Base-by-base conservation (phyloP, 2,888 invertebrate genomes). In the Belgica antarctica region DNA sequence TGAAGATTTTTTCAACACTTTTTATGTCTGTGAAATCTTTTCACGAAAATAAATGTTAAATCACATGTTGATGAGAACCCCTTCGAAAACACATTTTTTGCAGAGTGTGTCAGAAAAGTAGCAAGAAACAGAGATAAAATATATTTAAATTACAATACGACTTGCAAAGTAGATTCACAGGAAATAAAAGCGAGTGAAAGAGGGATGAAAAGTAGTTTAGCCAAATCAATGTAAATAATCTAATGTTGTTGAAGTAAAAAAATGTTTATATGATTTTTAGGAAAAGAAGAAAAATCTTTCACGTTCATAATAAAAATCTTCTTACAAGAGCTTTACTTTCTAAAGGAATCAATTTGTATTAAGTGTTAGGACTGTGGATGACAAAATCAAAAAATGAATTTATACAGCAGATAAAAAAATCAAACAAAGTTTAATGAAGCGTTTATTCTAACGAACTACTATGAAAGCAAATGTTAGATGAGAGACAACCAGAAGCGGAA, bases 351-450 rank as follows among this genome's bases (percentile, higher is more conserved):
- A 41, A 66, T 47, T 36, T 63, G 12, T 63, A 19, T 41, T 63
- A 15, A 36, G 17, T 52, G 52, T 52, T 52, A 52, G 19, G 15
- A 36, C 17, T 41, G 15, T 47, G 47, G 17, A 28, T 12, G 27
- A 66, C 17, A n/a, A 65, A 68, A 57, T 52, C 59, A 59, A 59
- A n/a, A n/a, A 34, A 65, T 65, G 65, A 65, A 65, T 65, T 65
- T 65, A 65, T 65, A 65, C 65, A 34, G 31, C 7, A 25, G 8
- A 63, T 12, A 36, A 41, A 28, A 41, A n/a, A n/a, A n/a, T 46
- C 46, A 8, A 46, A 65, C 25, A 65, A 65, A 17, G 41, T 65
- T 65, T 19, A 68, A 57, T 47, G 47, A 68, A 68, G 63, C 63
- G 63, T 63, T 63, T 41, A 63, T 63, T 63, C 63, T 63, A 63